These are phyloP conservation scores for Philhelius pedissequus DNA, from an alignment of 2,888 invertebrate species.

Conservation along the genomic window DNA sequence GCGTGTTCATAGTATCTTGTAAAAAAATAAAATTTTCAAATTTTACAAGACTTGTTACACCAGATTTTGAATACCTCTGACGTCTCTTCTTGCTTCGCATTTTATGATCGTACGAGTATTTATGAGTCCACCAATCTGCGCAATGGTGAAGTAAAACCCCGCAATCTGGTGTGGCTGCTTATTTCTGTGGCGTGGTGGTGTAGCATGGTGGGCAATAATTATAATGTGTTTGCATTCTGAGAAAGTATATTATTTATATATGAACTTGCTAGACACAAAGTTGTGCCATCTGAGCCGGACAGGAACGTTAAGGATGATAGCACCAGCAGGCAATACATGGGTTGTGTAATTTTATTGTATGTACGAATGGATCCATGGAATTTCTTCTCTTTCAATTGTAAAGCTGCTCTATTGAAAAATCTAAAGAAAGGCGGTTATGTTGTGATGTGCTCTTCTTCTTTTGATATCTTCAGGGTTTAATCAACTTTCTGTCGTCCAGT, in stretches of 20 bases:
- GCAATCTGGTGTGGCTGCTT: neutral
- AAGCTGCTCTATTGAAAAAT: slow-evolving; percentile 39
- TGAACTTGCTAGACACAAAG: neutral
- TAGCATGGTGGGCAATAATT: slow-evolving; percentile 48
- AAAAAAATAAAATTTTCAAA: too few species aligned
- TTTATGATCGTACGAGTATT: slow-evolving; percentile 42
- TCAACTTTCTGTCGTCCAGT: slow-evolving; percentile 10
- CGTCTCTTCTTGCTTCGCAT: neutral
- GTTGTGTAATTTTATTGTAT: slow-evolving; percentile 14
- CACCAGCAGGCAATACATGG: neutral
- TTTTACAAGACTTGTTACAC: too few species aligned
- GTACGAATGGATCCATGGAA: slow-evolving; percentile 42
- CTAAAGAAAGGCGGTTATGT: slow-evolving; percentile 9
- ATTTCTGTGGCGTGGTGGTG: neutral
- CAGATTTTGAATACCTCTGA: too few species aligned
- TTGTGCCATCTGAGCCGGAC: neutral
- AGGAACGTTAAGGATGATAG: neutral
- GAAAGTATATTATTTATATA: neutral
- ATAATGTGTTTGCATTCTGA: slow-evolving; percentile 47
- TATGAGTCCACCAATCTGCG: slow-evolving; percentile 14
- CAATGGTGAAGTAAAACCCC: neutral
- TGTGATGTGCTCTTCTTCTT: neutral
- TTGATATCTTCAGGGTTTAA: slow-evolving; percentile 37
- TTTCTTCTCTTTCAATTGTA: slow-evolving; percentile 49
- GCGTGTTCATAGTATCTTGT: too few species aligned